These are phyloP conservation scores for Neocloeon triangulifer DNA, from an alignment of 1,140 invertebrate genomes.

Conservation along the genomic window DNA sequence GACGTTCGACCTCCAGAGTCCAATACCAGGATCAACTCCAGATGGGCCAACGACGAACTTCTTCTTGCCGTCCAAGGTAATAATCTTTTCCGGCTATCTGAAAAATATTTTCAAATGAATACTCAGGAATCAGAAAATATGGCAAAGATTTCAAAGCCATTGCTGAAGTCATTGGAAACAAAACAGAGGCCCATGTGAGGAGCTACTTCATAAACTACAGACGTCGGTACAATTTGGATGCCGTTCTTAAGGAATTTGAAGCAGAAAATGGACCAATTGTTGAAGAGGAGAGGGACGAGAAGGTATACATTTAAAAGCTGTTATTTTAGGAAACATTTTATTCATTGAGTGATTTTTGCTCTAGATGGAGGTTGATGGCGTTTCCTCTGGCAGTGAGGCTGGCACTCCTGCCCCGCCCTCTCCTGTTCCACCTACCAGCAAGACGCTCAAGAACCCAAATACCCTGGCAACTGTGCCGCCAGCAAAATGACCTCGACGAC, in stretches of 20 bases:
- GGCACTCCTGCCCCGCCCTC: constrained; percentile 5
- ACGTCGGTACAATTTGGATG: constrained; percentile 73
- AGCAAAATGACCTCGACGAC: too few relatives aligned
- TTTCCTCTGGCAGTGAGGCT: constrained; percentile 3
- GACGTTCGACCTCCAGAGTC: constrained; percentile 42
- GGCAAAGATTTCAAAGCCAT: constrained; percentile 92
- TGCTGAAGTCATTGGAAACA: constrained; percentile 84
- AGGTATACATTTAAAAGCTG: constrained; percentile 12
- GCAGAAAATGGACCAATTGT: constrained; percentile 37
- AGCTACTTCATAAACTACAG: constrained; percentile 81
- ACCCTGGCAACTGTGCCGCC: too few relatives aligned
- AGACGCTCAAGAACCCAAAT: too few relatives aligned
- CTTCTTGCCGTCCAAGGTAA: constrained; percentile 69
- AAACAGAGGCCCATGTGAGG: constrained; percentile 76
- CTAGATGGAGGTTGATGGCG: constrained; percentile 4
- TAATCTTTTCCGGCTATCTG: background rate
- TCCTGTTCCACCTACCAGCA: too few relatives aligned
- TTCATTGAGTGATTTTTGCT: background rate
- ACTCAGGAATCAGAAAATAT: constrained; percentile 67
- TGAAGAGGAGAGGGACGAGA: constrained; percentile 24
- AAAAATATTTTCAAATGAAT: constrained; percentile 2
- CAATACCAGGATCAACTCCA: constrained; percentile 47
- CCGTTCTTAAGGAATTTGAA: constrained; percentile 72
- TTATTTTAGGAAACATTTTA: constrained; percentile 5
- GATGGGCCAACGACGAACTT: constrained; percentile 85